Conservation (phyloP, 2,113 vertebrate species). For the Elephas maximus region DNA sequence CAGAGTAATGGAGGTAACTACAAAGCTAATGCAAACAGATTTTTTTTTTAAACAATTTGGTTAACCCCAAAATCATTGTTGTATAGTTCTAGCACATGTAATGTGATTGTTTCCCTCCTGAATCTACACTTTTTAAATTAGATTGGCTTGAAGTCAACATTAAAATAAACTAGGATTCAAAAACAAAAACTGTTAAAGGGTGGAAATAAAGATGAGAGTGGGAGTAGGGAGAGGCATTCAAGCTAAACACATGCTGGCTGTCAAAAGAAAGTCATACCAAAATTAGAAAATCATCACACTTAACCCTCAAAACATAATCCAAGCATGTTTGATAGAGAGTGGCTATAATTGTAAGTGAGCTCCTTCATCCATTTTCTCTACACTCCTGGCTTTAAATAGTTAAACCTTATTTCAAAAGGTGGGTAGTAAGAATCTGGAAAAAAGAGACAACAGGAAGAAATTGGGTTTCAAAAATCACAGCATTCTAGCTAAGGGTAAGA, state of each 20-base stretch:
- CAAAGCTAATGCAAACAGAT: slow-evolving; percentile 11
- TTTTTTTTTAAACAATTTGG: neutral
- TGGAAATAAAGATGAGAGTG: neutral
- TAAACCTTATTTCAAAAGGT: slow-evolving; percentile 49
- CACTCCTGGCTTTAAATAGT: slow-evolving; percentile 14
- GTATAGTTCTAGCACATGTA: neutral
- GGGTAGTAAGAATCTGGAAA: neutral
- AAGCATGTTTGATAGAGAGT: neutral
- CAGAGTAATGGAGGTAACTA: neutral
- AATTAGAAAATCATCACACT: slow-evolving; percentile 36
- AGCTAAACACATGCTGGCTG: neutral
- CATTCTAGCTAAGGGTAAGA: slow-evolving; percentile 22
- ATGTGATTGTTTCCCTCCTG: neutral
- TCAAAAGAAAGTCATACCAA: slow-evolving; percentile 7
- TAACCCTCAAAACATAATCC: slow-evolving; percentile 36
- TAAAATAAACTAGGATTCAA: slow-evolving; percentile 33
- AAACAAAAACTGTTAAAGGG: neutral
- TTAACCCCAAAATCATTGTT: slow-evolving; percentile 38
- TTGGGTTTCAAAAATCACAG: neutral
- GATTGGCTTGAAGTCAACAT: slow-evolving; percentile 41
- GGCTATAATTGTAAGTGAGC: neutral
- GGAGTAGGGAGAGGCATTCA: neutral
- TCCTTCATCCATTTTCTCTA: slow-evolving; percentile 10
- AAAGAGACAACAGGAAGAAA: slow-evolving; percentile 36
- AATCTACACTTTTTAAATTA: slow-evolving; percentile 33